Percentiles rank a stretch among this genome's conserved stretches.
These are phyloP conservation scores for Anser brachyrhynchus DNA, from an alignment of 2,113 vertebrate species.

Conservation along the genomic window DNA sequence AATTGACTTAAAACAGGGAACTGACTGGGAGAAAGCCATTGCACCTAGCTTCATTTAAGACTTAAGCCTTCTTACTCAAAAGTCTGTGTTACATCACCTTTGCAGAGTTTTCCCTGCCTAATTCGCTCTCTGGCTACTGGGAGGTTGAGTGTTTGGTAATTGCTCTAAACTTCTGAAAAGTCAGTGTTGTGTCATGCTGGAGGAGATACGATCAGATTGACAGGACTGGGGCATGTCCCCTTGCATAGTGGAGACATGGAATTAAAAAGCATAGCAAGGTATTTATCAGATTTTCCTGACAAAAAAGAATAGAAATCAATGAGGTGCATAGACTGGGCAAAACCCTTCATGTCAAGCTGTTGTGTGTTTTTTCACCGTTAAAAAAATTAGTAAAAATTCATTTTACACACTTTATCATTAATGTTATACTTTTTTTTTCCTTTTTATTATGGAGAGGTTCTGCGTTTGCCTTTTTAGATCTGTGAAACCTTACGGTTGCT, in stretches of 20 bases:
- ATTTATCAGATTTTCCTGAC: neutral
- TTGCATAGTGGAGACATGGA: neutral
- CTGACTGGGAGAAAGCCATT: neutral
- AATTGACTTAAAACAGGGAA: constrained; percentile 21
- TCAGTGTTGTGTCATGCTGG: neutral
- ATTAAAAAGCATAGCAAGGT: neutral
- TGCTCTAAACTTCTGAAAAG: neutral
- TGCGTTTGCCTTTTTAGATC: neutral
- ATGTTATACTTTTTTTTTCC: fast-evolving
- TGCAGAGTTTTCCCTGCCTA: constrained; percentile 2
- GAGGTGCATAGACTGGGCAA: neutral
- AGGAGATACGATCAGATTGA: neutral
- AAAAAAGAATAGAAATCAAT: neutral
- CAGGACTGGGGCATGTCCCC: neutral
- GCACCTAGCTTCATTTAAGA: neutral
- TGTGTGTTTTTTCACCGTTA: neutral
- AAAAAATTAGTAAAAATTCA: neutral
- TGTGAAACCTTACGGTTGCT: neutral
- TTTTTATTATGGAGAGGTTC: neutral
- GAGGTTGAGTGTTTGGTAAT: neutral
- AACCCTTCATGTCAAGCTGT: neutral
- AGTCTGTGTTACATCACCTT: neutral
- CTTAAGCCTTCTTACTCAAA: neutral
- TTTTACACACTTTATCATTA: neutral
- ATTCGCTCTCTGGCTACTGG: neutral